Evolutionary conservation across 2,888 invertebrate genomes (phyloP).

Genomic region (Pseudococcus viburni): DNA sequence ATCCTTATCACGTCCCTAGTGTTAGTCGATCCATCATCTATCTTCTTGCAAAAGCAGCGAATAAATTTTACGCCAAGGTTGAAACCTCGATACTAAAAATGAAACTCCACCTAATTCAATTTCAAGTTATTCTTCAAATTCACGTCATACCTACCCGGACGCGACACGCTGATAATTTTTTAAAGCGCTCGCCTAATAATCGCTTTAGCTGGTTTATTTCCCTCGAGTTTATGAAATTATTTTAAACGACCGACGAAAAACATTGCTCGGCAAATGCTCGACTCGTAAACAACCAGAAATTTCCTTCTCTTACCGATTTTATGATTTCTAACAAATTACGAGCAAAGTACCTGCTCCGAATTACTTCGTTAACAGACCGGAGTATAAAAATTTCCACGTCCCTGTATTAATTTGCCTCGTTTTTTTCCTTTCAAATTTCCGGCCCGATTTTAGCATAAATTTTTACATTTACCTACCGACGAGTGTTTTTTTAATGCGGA

Average conservation of each 20-base stretch:
- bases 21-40: not conserved
- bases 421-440: constrained; percentile 9
- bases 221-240: constrained; percentile 18
- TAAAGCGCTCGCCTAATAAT: not conserved
- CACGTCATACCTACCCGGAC: not conserved
- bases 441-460: not conserved
- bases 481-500: not conserved
- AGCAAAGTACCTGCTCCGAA: not conserved
- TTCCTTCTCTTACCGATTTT: not conserved
- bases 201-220: not conserved
- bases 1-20: not conserved
- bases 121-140: not conserved
- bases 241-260: constrained; percentile 3
- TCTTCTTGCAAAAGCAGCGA: not conserved
- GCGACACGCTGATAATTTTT: not conserved
- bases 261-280: not conserved
- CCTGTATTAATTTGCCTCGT: not conserved
- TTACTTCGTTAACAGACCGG: not conserved
- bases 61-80: not conserved
- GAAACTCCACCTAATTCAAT: not conserved
- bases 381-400: not conserved
- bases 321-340: constrained; percentile 11
- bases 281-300: not conserved
- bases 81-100: not conserved
- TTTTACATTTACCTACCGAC: not conserved